Conservation (phyloP, 1,140 invertebrate genomes). For the Rhysida immarginata region DNA sequence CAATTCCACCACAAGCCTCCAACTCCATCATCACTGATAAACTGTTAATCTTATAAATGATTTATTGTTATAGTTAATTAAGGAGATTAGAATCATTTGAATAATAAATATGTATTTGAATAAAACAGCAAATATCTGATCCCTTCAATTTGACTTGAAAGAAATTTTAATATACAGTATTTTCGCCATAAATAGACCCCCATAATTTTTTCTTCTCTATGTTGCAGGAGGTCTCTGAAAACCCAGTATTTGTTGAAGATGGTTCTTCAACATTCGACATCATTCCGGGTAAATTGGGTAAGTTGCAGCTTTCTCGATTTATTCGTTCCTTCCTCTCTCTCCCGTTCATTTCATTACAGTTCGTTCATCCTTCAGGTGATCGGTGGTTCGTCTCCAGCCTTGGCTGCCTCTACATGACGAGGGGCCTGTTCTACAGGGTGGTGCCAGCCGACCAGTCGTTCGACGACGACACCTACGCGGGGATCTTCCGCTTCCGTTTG, state of each 20-base stretch:
- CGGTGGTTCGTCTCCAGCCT: slow-evolving; percentile 80
- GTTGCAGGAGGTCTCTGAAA: slow-evolving; percentile 53
- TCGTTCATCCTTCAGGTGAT: slow-evolving; percentile 59
- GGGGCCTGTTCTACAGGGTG: slow-evolving; percentile 84
- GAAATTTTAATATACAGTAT: too few relatives aligned
- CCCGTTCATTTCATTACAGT: too few relatives aligned
- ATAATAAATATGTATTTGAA: too few relatives aligned
- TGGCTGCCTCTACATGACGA: slow-evolving; percentile 63
- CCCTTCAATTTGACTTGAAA: too few relatives aligned
- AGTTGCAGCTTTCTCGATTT: slow-evolving; percentile 27
- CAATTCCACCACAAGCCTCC: too few relatives aligned
- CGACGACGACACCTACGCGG: slow-evolving; percentile 43
- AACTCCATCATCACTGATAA: too few relatives aligned
- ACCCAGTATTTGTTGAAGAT: slow-evolving; percentile 65
- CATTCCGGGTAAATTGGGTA: slow-evolving; percentile 72
- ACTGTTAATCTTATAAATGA: too few relatives aligned
- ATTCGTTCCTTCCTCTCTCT: too few relatives aligned
- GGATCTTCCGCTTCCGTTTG: slow-evolving; percentile 80
- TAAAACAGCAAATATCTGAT: too few relatives aligned
- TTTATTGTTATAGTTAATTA: too few relatives aligned
- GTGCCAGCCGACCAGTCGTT: slow-evolving; percentile 89
- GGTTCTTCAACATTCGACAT: slow-evolving; percentile 62
- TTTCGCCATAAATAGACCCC: too few relatives aligned
- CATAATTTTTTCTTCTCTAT: slow-evolving; percentile 19
- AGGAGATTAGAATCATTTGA: too few relatives aligned